Base-by-base conservation (phyloP, 2,113 vertebrate genomes). In the Tachysurus fulvidraco region DNA sequence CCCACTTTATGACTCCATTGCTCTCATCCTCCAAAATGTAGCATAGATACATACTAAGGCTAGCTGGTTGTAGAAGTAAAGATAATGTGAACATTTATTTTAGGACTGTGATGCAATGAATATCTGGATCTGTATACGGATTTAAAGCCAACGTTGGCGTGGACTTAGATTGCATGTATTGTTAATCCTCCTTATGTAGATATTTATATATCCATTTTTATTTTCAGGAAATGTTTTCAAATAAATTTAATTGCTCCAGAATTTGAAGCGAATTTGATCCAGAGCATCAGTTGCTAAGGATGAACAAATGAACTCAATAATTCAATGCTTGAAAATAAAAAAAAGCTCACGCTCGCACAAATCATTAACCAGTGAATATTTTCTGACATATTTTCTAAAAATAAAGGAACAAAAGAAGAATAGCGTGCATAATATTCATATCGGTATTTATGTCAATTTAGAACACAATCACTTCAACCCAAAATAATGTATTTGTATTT, bases 1-100 rank as follows among this genome's bases (percentile, higher is more conserved):
- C 59, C 41, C 78, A 73, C 86, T 90, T 90, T 50, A 87, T 30
- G 71, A 46, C 73, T 73, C 64, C 69, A 28, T 80, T 57, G 28
- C 76, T 64, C 60, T 54, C 30, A 9, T 36, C 41, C 17, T 3
- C 36, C 69, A 73, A 85, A 67, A 50, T 25, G 59, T 23, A 30
- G 28, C 10, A 30, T 52, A 54, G 59, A n/a, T 62, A 80, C 50
- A 80, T 44, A 11, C 69, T 44, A 59, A 5, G 36, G 12, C 55
- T n/a, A 76, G 55, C 73, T 25, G 13, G 73, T 46, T 46, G 71
- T 71, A 71, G 7, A 71, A 67, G 1, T 30, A 64, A 64, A n/a
- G 10, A n/a, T 25, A 36, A 73, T 44, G 30, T 44, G 10, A 44
- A 9, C 16, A 30, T 71, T 41, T 41, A 36, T 30, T 3, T 67